These are phyloP conservation scores for Ligdia adustata DNA, from an alignment of 2,888 invertebrate genomes.

Conservation along the genomic window DNA sequence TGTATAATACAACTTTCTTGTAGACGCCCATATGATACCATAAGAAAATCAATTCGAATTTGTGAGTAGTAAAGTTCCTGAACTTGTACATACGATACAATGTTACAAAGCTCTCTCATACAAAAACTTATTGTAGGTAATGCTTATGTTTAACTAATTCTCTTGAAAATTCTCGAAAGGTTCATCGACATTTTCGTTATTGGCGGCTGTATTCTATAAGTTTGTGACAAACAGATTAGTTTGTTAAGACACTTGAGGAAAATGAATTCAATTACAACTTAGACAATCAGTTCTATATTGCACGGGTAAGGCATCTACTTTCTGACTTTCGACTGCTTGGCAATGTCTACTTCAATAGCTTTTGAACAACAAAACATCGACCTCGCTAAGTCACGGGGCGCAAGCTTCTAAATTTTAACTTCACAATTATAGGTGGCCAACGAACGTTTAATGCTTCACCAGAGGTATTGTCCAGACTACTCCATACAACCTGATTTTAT, in stretches of 20 bases:
- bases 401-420: slow-evolving; percentile 20
- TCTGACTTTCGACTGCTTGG: slow-evolving; percentile 11
- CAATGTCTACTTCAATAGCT: slow-evolving; percentile 8
- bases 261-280: too few relatives aligned
- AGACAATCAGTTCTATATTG: too few relatives aligned
- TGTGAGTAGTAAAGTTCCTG: not conserved
- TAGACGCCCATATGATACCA: slow-evolving; percentile 36
- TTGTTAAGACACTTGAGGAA: too few relatives aligned
- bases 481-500: slow-evolving; percentile 46
- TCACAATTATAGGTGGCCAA: slow-evolving; percentile 26
- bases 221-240: too few relatives aligned
- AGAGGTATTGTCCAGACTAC: slow-evolving; percentile 41
- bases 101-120: too few relatives aligned
- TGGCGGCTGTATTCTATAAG: too few relatives aligned
- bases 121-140: too few relatives aligned
- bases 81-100: too few relatives aligned
- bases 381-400: slow-evolving; percentile 17
- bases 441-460: slow-evolving; percentile 24
- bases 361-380: slow-evolving; percentile 18
- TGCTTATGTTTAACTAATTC: too few relatives aligned
- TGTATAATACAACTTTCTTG: slow-evolving; percentile 52
- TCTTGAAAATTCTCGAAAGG: too few relatives aligned
- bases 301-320: not conserved
- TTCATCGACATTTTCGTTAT: too few relatives aligned
- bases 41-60: slow-evolving; percentile 45